phyloP scores from a whole-genome alignment of 1,140 invertebrate species.

The Heliconius congener region DNA sequence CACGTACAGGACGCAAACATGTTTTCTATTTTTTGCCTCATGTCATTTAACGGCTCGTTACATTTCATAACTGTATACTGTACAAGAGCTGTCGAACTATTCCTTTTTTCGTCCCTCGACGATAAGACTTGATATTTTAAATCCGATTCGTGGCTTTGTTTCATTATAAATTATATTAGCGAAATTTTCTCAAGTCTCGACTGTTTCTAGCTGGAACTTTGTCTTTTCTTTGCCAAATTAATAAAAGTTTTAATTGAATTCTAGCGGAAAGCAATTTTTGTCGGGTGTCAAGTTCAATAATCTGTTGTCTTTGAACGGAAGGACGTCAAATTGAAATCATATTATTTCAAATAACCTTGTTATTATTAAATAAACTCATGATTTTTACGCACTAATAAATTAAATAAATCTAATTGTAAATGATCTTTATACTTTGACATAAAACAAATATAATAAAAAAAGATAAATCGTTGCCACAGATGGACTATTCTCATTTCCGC shows the following conservation, averaged over 20 bases:
- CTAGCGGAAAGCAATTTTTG: conserved; percentile 63
- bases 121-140: conserved; percentile 29
- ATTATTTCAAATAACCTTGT: neutral
- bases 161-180: conserved; percentile 64
- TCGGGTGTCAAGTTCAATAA: conserved; percentile 52
- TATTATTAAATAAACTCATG: neutral
- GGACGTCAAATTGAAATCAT: conserved; percentile 8
- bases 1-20: neutral
- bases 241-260: conserved; percentile 80
- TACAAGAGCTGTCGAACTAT: conserved; percentile 18
- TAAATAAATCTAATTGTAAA: neutral
- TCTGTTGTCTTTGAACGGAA: conserved; percentile 43
- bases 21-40: conserved; percentile 8
- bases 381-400: neutral
- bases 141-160: conserved; percentile 34
- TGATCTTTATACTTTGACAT: neutral
- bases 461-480: conserved; percentile 25
- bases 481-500: conserved; percentile 16
- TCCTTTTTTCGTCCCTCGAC: conserved; percentile 4
- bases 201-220: conserved; percentile 65
- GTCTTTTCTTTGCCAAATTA: conserved; percentile 73
- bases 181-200: conserved; percentile 63
- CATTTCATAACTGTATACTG: conserved; percentile 16
- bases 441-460: neutral
- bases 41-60: conserved; percentile 17